phyloP scores from a whole-genome alignment of 1,140 invertebrate genomes.

The Penaeus vannamei region DNA sequence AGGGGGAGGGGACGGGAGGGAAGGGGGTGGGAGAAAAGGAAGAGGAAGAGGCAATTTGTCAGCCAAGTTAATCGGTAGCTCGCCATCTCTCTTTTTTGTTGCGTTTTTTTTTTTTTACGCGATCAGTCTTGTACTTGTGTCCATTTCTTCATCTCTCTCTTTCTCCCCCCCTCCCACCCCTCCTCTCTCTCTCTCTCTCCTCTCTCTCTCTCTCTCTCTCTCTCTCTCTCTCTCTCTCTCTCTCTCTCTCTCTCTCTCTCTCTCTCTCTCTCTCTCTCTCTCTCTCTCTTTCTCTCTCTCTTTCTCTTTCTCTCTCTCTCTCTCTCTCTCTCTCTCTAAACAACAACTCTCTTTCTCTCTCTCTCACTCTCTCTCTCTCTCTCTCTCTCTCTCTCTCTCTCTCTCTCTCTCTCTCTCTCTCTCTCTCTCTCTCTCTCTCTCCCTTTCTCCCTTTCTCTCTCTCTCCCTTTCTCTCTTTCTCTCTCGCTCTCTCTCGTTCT shows the following conservation, averaged over 20 bases:
- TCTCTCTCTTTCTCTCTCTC: not conserved
- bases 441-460: too few relatives aligned
- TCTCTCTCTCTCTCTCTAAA: not conserved
- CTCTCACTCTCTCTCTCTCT: not conserved
- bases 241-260: not conserved
- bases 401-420: not conserved
- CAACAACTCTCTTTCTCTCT: not conserved
- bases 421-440: too few relatives aligned
- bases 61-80: too few relatives aligned
- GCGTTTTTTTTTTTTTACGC: too few relatives aligned
- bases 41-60: too few relatives aligned
- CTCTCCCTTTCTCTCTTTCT: not conserved
- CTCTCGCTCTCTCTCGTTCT: not conserved
- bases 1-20: too few relatives aligned
- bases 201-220: not conserved
- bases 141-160: too few relatives aligned
- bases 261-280: not conserved
- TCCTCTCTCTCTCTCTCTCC: not conserved
- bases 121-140: too few relatives aligned
- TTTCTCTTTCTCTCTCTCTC: not conserved
- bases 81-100: too few relatives aligned
- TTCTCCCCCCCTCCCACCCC: not conserved
- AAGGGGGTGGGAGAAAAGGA: too few relatives aligned
- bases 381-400: not conserved
- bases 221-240: not conserved